Percentiles rank a stretch among this genome's conserved stretches.
Evolutionary conservation across 2,888 invertebrate genomes (phyloP).

Genomic region (Drosophila nigricruria): DNA sequence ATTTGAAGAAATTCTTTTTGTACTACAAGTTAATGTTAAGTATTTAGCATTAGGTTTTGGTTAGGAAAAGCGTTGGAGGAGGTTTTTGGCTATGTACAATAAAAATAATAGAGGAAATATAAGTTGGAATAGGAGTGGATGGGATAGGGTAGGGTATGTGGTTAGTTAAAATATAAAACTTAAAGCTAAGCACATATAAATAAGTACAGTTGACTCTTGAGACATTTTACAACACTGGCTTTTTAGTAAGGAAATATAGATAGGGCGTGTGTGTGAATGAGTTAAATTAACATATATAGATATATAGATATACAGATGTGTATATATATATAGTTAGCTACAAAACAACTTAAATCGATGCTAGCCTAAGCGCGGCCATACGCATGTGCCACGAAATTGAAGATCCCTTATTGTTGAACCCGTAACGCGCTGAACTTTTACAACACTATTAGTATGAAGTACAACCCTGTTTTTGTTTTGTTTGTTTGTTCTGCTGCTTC

Average conservation of each 20-base stretch:
- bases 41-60: constrained; percentile 70
- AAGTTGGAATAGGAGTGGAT: constrained; percentile 6
- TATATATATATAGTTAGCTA: constrained; percentile 48
- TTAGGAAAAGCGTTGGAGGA: constrained; percentile 67
- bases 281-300: constrained; percentile 51
- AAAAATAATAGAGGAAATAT: constrained; percentile 8
- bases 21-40: constrained; percentile 75
- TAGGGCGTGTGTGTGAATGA: constrained; percentile 16
- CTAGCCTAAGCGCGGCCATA: constrained; percentile 42
- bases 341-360: constrained; percentile 46
- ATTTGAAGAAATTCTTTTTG: constrained; percentile 63
- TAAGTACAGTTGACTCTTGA: constrained; percentile 59
- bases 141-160: constrained; percentile 6
- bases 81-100: constrained; percentile 60
- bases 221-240: constrained; percentile 56
- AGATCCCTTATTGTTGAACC: constrained; percentile 57
- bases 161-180: constrained; percentile 62
- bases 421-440: constrained; percentile 47
- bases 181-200: constrained; percentile 70
- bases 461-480: constrained; percentile 30
- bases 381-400: constrained; percentile 49
- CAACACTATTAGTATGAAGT: constrained; percentile 35
- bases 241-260: constrained; percentile 22
- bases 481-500: constrained; percentile 8
- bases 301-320: constrained; percentile 14